These are phyloP conservation scores for Platynereis dumerilii DNA, from an alignment of 2,888 invertebrate species.

Conservation along the genomic window DNA sequence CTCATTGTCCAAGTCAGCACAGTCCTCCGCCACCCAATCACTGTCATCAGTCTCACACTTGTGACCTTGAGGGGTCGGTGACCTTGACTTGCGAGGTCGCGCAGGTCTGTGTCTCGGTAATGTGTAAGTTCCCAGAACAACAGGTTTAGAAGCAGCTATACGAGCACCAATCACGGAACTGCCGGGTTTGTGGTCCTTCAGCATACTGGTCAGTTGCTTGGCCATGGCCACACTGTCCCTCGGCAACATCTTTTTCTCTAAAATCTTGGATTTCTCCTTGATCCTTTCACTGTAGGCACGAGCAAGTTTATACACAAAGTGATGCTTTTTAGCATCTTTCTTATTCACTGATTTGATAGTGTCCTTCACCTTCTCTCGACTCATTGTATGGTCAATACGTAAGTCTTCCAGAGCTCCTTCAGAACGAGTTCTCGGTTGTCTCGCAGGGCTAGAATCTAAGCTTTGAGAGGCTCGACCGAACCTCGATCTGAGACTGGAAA, in stretches of 20 bases:
- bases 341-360: neutral
- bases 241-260: neutral
- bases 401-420: slow-evolving; percentile 20
- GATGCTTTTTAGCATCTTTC: slow-evolving; percentile 21
- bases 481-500: slow-evolving; percentile 44
- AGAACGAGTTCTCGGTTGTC: slow-evolving; percentile 19
- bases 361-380: neutral
- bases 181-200: slow-evolving; percentile 74
- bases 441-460: slow-evolving; percentile 13
- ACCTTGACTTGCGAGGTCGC: slow-evolving; percentile 14
- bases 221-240: slow-evolving; percentile 8
- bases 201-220: slow-evolving; percentile 26
- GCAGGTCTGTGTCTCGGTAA: slow-evolving; percentile 30
- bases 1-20: no score
- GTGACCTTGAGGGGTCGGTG: neutral
- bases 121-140: slow-evolving; percentile 30
- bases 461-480: slow-evolving; percentile 30
- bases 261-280: neutral
- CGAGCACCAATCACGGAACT: slow-evolving; percentile 84
- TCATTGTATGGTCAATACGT: slow-evolving; percentile 7
- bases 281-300: slow-evolving; percentile 25
- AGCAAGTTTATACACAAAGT: slow-evolving; percentile 25
- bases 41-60: neutral
- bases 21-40: neutral
- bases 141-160: slow-evolving; percentile 69